Base-by-base conservation (phyloP, 2,888 invertebrate species). In the Coecobrya sp. region DNA sequence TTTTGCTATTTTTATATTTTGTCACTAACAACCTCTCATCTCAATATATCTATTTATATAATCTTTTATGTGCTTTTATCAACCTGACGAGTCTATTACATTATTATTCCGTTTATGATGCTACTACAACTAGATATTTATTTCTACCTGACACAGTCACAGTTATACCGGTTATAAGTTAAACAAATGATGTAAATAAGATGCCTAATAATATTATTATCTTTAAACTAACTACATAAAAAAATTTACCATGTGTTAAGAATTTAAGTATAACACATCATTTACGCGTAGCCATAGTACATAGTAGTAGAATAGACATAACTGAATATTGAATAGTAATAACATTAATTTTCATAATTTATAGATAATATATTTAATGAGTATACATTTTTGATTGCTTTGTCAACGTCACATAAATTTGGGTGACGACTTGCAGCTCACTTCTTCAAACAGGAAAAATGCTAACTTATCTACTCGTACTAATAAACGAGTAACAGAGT, bases 131-230 rank as follows among this genome's bases (percentile, higher is more conserved):
- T 36, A 36, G 36, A 36, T 36, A 4, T 36, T 36, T 36, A 7
- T 59, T n/a, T 2, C 7, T 65, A 65, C 25, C 22, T 65, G 62
- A 65, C 30, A 86, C 68, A 68, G 49, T 86, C 86, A 70, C 86
- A 70, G 45, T 86, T 86, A 86, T 86, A 86, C 86, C 86, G 86
- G 86, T 86, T 84, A 25, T 65, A 65, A 65, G 62, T 65, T 65
- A 55, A 65, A 25, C 36, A 7, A 36, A 65, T 10, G 22, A 65
- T 65, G 62, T 65, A 65, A 19, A 59, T 22, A 19, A 65, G 19
- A 65, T 65, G 1, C 8, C 11, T 65, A 11, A 65, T 55, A 55
- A n/a, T 55, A 13, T 55, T 11, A 52, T n/a, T 55, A 55, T 55
- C n/a, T n/a, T 55, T 4, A 55, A n/a, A 13, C 36, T 36, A 36